These are phyloP conservation scores for Artemisiospiza belli DNA, from an alignment of 2,113 vertebrate genomes.

Conservation along the genomic window DNA sequence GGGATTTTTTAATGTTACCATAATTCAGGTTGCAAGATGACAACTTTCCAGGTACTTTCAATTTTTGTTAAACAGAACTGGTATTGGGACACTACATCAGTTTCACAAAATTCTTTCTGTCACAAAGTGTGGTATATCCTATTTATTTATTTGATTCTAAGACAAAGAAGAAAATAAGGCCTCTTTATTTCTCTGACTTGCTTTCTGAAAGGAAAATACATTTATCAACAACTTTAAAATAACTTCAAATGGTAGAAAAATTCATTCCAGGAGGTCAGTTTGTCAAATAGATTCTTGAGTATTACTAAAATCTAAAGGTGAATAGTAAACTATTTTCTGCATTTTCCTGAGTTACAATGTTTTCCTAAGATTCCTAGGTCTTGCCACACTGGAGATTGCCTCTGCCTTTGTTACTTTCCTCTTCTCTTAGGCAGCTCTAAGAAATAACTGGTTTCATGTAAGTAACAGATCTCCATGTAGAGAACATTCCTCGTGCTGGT, in stretches of 20 bases:
- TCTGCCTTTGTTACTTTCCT: not conserved
- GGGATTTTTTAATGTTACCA: not conserved
- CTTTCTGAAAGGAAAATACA: not conserved
- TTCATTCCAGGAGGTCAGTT: not conserved
- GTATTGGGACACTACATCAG: not conserved
- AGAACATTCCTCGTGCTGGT: not conserved
- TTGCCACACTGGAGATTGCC: not conserved
- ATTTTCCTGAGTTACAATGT: not conserved
- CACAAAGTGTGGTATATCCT: not conserved
- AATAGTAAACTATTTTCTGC: not conserved
- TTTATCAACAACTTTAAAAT: not conserved
- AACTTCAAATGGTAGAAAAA: not conserved
- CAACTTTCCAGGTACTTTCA: not conserved
- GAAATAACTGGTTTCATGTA: not conserved
- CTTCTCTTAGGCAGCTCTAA: not conserved
- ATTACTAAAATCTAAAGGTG: not conserved
- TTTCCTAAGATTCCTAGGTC: not conserved
- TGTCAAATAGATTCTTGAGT: not conserved
- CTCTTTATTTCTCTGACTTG: not conserved
- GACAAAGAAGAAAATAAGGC: not conserved
- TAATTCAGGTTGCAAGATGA: not conserved
- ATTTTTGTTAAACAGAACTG: not conserved
- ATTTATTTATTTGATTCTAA: not conserved
- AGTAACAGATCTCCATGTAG: not conserved
- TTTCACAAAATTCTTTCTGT: not conserved